Base-by-base conservation (phyloP, 2,888 invertebrate species). In the Caenorhabditis sinica region DNA sequence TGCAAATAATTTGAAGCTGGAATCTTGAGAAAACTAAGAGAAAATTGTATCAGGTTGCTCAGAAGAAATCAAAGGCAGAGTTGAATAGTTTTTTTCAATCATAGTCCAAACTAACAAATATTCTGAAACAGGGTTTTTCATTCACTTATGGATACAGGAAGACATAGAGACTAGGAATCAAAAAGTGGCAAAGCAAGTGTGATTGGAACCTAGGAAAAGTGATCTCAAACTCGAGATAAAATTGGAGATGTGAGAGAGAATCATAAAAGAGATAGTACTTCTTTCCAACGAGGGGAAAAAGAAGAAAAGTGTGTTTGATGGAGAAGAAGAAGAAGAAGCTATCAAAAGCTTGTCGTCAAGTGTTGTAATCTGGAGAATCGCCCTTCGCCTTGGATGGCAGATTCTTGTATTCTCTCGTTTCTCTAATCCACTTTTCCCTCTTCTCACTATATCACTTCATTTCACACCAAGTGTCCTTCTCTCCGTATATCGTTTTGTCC, bases 361-460 rank as follows among this genome's bases (percentile, higher is more conserved):
- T 76, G 76, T 68, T 76, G 76, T 76, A 76, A 76, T 76, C 76
- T 68, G 74, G 63, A 74, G 74, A 65, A 61, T 49, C 60, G 33
- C 58, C 45, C 61, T 49, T 76, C n/a, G n/a, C 76, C 76, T 30
- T 45, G 76, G 69, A 76, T 69, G 76, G 68, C 68, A 76, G 43
- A 68, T 58, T 68, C 69, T 53, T 40, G 68, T 68, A 68, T 68
- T 53, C 23, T 17, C 28, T 23, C n/a, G 33, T 23, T n/a, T 72
- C 61, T 49, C 28, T 28, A 25, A 63, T 53, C 40, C 49, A 69
- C 30, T 45, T 28, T 58, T 30, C 45, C 45, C 60, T 28, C 65
- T 58, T 68, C 66, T 63, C 53, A 33, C 45, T 58, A 51, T 68
- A 40, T 66, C 74, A 40, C 49, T 68, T 45, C 23, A n/a, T 49